phyloP scores from a whole-genome alignment of 1,140 invertebrate species.

The Hyles euphorbiae region DNA sequence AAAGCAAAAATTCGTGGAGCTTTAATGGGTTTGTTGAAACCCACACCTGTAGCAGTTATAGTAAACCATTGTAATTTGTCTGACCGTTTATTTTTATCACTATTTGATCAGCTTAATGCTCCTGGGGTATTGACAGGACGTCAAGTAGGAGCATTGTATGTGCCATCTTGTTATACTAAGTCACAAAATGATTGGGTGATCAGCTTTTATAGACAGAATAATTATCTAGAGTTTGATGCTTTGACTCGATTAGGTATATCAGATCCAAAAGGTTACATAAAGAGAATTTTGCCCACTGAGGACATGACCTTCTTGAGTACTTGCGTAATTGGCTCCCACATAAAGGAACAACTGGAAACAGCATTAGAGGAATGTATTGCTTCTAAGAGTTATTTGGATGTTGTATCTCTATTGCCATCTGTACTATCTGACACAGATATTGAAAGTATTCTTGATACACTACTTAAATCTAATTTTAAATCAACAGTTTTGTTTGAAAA shows the following conservation, averaged over 20 bases:
- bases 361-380: conserved; percentile 90
- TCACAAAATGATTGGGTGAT: conserved; percentile 90
- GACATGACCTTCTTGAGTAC: conserved; percentile 84
- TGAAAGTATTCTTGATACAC: conserved; percentile 81
- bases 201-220: conserved; percentile 95
- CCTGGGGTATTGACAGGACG: conserved; percentile 88
- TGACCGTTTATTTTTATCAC: conserved; percentile 89
- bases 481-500: conserved; percentile 75
- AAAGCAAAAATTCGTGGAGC: conserved; percentile 91
- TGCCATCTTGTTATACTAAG: conserved; percentile 92
- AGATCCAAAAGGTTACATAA: conserved; percentile 89
- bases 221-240: conserved; percentile 96
- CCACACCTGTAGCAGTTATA: conserved; percentile 87
- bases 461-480: conserved; percentile 76
- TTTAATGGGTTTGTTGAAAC: conserved; percentile 90
- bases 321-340: conserved; percentile 84
- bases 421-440: conserved; percentile 87
- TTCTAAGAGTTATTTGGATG: conserved; percentile 86
- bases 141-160: conserved; percentile 86
- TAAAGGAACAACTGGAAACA: conserved; percentile 87
- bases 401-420: conserved; percentile 86
- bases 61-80: conserved; percentile 87
- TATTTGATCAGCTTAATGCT: conserved; percentile 81
- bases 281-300: conserved; percentile 85
- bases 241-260: conserved; percentile 90